Conservation (phyloP, 2,888 invertebrate genomes). For the Dolichopus griseipennis region DNA sequence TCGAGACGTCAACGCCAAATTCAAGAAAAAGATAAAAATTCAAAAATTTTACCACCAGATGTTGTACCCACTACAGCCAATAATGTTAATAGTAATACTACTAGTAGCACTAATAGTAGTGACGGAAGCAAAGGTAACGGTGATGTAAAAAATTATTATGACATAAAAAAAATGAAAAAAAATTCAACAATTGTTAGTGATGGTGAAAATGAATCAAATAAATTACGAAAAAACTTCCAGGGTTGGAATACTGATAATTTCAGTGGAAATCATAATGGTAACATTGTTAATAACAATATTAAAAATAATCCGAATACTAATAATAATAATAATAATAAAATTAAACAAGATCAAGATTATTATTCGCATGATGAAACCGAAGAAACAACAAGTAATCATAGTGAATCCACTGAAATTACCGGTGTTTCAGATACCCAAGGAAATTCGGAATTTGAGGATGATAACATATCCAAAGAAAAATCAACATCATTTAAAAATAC, state of each 20-base stretch:
- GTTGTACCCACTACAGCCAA: conserved; percentile 51
- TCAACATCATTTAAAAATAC: neutral
- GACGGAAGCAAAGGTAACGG: neutral
- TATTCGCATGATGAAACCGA: conserved; percentile 24
- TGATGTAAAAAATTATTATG: conserved; percentile 17
- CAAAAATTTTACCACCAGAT: conserved; percentile 53
- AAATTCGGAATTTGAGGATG: conserved; percentile 26
- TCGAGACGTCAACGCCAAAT: conserved; percentile 57
- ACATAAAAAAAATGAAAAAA: conserved; percentile 14
- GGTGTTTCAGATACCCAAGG: conserved; percentile 36
- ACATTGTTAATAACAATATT: neutral
- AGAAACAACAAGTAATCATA: conserved; percentile 38
- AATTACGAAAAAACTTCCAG: conserved; percentile 53
- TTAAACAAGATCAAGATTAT: conserved; percentile 16
- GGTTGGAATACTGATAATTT: conserved; percentile 51
- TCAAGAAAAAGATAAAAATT: conserved; percentile 22
- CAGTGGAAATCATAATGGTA: conserved; percentile 17
- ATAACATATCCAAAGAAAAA: conserved; percentile 13
- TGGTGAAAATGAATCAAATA: conserved; percentile 12
- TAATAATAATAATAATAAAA: conserved; percentile 4
- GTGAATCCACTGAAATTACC: conserved; percentile 41
- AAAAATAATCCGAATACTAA: too few species aligned
- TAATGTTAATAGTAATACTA: conserved; percentile 25
- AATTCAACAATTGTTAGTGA: conserved; percentile 4
- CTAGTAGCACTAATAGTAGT: conserved; percentile 22